phyloP scores from a whole-genome alignment of 2,797 vertebrate species.

The Otolemur crassicaudatus region DNA sequence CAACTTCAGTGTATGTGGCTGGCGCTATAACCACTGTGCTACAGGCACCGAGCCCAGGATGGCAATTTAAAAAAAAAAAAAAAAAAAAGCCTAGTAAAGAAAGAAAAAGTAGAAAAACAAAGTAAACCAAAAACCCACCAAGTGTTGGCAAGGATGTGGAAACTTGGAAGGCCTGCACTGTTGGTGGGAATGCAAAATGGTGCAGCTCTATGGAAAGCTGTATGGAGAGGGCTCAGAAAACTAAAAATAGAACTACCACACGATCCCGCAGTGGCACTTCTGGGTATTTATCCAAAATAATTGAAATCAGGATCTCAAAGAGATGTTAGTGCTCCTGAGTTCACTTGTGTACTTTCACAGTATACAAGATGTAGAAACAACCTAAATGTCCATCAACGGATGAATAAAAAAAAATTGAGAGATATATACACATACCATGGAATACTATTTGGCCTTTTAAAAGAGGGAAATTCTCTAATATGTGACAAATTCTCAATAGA shows the following conservation, averaged over 20 bases:
- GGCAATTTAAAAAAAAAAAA: not conserved
- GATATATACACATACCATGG: not conserved
- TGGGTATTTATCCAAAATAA: not conserved
- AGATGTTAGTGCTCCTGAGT: not conserved
- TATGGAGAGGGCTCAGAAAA: not conserved
- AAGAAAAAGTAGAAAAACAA: too few species aligned
- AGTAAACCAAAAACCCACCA: not conserved
- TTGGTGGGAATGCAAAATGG: not conserved
- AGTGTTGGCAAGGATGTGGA: not conserved
- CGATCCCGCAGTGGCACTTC: not conserved
- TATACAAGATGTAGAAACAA: not conserved
- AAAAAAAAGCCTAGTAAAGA: too few species aligned
- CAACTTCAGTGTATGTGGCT: too few species aligned
- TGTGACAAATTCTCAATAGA: not conserved
- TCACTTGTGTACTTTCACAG: not conserved
- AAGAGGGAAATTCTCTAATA: not conserved
- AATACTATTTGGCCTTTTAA: not conserved
- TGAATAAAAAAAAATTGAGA: not conserved
- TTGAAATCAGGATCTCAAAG: not conserved
- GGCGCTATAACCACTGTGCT: too few species aligned
- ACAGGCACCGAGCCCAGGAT: too few species aligned
- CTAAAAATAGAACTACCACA: not conserved
- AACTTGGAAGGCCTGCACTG: not conserved
- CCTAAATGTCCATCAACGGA: not conserved
- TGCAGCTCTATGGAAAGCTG: not conserved